A percentile compares a stretch with the other conserved stretches of the same genome.
Evolutionary conservation across 2,888 invertebrate species (phyloP).

Genomic region (Himalopsyche tibetana): DNA sequence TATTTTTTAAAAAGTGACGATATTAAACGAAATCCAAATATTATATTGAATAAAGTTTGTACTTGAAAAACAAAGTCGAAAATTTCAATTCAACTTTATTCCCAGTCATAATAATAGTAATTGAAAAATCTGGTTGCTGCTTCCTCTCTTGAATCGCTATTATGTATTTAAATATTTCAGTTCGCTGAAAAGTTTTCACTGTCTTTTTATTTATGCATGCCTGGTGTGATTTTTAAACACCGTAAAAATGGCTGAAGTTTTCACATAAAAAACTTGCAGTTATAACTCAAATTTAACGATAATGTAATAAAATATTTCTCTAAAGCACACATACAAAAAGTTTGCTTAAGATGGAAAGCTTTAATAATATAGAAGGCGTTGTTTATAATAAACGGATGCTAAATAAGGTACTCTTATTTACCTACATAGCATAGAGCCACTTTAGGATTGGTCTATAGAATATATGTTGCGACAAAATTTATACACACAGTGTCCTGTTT

Average conservation of each 20-base stretch:
- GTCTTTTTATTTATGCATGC: constrained; percentile 57
- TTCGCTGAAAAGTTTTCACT: constrained; percentile 51
- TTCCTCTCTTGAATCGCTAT: background rate
- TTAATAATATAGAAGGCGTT: too few relatives aligned
- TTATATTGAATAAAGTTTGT: too few relatives aligned
- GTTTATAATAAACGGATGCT: too few relatives aligned
- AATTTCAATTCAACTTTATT: background rate
- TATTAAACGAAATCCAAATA: too few relatives aligned
- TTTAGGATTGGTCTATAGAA: too few relatives aligned
- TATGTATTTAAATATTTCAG: constrained; percentile 52
- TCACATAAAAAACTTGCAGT: constrained; percentile 57
- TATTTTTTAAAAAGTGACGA: too few relatives aligned
- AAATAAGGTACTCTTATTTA: too few relatives aligned
- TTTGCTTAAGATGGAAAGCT: too few relatives aligned
- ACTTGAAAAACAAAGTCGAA: too few relatives aligned
- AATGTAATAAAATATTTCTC: constrained; percentile 44
- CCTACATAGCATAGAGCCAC: too few relatives aligned
- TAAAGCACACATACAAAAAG: background rate
- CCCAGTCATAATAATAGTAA: background rate
- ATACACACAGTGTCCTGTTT: too few relatives aligned
- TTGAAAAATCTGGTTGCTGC: background rate
- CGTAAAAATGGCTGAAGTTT: constrained; percentile 58
- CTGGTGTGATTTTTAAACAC: constrained; percentile 60
- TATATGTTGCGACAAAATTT: too few relatives aligned
- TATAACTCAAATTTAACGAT: constrained; percentile 52